phyloP scores from a whole-genome alignment of 2,797 vertebrate species.

The Sphenodon punctatus region DNA sequence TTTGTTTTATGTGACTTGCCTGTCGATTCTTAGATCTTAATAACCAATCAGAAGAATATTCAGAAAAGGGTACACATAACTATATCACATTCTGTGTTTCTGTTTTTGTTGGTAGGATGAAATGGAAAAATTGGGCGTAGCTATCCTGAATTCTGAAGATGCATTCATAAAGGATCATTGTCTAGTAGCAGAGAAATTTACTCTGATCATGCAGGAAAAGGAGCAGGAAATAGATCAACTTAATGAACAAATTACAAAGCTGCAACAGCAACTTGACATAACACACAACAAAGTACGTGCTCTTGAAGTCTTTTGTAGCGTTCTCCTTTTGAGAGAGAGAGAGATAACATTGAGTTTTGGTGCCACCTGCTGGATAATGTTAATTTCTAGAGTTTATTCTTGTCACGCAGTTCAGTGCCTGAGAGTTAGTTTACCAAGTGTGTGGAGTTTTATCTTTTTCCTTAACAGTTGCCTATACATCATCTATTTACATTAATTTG shows the following conservation, averaged over 20 bases:
- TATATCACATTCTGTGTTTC: background rate
- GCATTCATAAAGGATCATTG: conserved; percentile 74
- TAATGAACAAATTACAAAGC: conserved; percentile 88
- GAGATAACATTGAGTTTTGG: too few species aligned
- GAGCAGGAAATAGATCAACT: conserved; percentile 88
- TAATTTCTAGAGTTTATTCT: background rate
- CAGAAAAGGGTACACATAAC: background rate
- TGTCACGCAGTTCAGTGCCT: background rate
- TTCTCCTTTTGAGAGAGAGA: background rate
- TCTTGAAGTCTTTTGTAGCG: conserved; percentile 17
- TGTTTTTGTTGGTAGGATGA: conserved; percentile 71
- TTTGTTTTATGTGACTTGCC: background rate
- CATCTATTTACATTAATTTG: background rate
- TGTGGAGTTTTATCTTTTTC: background rate
- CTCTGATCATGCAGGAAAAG: conserved; percentile 89
- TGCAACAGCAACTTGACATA: conserved; percentile 83
- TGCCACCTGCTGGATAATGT: background rate
- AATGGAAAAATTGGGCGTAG: conserved; percentile 70
- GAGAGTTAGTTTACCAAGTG: too few species aligned
- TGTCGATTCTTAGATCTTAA: background rate
- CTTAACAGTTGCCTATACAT: background rate
- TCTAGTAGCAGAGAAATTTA: conserved; percentile 82
- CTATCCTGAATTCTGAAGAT: conserved; percentile 65
- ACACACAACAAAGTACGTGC: conserved; percentile 87
- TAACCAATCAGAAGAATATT: background rate